Evolutionary conservation across 2,113 vertebrate species (phyloP).

Genomic region (Dromiciops gliroides): DNA sequence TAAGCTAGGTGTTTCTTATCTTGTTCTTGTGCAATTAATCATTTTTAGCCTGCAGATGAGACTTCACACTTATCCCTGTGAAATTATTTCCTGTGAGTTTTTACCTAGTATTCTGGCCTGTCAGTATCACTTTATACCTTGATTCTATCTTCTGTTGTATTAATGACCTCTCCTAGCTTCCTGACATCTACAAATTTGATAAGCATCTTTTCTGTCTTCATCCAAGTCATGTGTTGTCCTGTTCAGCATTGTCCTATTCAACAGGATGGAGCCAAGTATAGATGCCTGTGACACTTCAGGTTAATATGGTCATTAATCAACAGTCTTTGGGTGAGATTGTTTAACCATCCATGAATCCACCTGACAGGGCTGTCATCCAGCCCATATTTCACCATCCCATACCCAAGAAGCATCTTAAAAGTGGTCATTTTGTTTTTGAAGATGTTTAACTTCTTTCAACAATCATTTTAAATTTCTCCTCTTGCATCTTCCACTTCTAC

Average conservation of each 20-base stretch:
- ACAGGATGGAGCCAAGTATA: not conserved
- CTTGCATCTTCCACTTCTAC: not conserved
- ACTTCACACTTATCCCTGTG: not conserved
- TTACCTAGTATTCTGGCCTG: not conserved
- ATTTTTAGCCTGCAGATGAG: not conserved
- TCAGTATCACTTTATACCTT: not conserved
- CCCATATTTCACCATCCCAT: not conserved
- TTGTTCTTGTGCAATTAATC: not conserved
- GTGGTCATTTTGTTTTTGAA: not conserved
- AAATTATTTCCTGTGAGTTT: not conserved
- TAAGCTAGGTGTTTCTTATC: not conserved
- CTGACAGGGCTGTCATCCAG: not conserved
- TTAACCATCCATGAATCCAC: not conserved
- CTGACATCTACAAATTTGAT: not conserved
- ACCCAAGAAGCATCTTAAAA: not conserved
- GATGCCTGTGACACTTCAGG: not conserved
- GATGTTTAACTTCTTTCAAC: not conserved
- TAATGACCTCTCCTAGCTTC: not conserved
- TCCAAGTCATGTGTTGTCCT: not conserved
- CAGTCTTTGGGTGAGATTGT: not conserved
- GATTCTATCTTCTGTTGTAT: not conserved
- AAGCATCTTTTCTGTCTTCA: not conserved
- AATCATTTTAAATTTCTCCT: not conserved
- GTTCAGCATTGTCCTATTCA: not conserved
- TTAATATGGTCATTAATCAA: not conserved